Percentiles rank a stretch among this genome's conserved stretches.
These are phyloP conservation scores for Cotesia vestalis DNA, from an alignment of 1,140 invertebrate genomes.

Conservation along the genomic window DNA sequence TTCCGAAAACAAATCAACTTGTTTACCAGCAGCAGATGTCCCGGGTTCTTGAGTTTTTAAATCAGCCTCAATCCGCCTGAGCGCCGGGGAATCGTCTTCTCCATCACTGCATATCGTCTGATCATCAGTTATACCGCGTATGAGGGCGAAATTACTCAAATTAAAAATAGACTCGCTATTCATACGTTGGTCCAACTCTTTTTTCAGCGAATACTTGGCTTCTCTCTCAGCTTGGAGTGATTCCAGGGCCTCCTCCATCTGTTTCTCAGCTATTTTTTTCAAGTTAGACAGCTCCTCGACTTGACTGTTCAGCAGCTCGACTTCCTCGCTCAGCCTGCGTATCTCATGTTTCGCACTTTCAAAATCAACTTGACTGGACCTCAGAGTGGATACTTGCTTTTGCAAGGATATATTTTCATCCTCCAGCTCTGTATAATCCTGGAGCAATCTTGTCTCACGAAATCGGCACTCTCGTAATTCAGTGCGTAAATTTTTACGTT, in stretches of 20 bases:
- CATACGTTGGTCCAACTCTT: conserved; percentile 94
- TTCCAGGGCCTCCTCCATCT: conserved; percentile 96
- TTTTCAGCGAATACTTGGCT: conserved; percentile 95
- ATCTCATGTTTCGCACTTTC: conserved; percentile 98
- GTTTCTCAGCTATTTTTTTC: conserved; percentile 94
- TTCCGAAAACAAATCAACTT: conserved; percentile 95
- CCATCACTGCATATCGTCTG: conserved; percentile 78
- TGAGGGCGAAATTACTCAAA: conserved; percentile 88
- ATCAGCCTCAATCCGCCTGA: conserved; percentile 82
- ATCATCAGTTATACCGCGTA: conserved; percentile 78
- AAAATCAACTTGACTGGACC: conserved; percentile 93
- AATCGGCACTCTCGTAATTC: conserved; percentile 91
- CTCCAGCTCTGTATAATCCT: conserved; percentile 95
- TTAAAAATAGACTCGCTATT: conserved; percentile 93
- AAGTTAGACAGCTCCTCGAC: conserved; percentile 89
- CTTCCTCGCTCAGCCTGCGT: conserved; percentile 85
- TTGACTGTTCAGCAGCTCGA: conserved; percentile 85
- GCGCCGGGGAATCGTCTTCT: conserved; percentile 81
- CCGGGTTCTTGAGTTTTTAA: conserved; percentile 71
- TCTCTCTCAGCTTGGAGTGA: conserved; percentile 93
- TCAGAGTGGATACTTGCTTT: conserved; percentile 93
- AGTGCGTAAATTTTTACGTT: conserved; percentile 78
- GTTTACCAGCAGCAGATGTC: conserved; percentile 76
- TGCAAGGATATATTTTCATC: conserved; percentile 98
- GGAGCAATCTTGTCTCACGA: conserved; percentile 87